Evolutionary conservation across 2,888 invertebrate genomes (phyloP), one percentile per base, ranked within the genome.

Genomic region (Anoplius nigerrimus): DNA sequence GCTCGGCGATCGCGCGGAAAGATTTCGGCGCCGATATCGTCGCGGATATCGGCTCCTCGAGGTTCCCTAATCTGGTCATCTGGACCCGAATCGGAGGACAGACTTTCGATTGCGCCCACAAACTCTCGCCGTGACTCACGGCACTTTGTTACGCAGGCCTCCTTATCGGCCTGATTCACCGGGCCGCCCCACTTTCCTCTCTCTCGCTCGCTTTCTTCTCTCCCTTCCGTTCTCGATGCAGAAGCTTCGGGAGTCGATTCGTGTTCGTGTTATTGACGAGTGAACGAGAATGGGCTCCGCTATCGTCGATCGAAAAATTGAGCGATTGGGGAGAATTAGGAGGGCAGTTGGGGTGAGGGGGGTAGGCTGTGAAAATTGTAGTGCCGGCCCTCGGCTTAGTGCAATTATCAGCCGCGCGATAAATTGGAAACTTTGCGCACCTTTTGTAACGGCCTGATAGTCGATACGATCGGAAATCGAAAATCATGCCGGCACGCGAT

Each of bases 141-240:
- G 48, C 75, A 69, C 73, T 78, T 73, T 70, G 69, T 74, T 69
- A 64, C 52, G 11, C n/a, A n/a, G n/a, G 48, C 27, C 24, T 51
- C 4, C 46, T 72, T 78, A 72, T 78, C 75, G n/a, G 52, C 22
- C 24, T 11, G 54, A 16, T 22, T 24, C 57, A 57, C 22, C 24
- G 43, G 48, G 48, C 27, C 65, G 54, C 62, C 62, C 68, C 21
- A 66, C 46, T 34, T 57, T 63, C 64, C 60, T 57, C 66, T 56
- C 21, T 48, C 13, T 34, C 27, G 16, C n/a, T 18, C 6, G 21
- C 11, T 8, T n/a, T 53, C 15, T 20, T 22, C 22, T 16, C 27
- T 21, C 11, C 5, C 6, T 46, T n/a, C n/a, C 53, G 21, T 21
- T 59, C 42, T 3, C 27, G 16, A 4, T 45, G 53, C 56, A 34